Base-by-base conservation (phyloP, 2,888 invertebrate species). In the Clepsis dumicolana region DNA sequence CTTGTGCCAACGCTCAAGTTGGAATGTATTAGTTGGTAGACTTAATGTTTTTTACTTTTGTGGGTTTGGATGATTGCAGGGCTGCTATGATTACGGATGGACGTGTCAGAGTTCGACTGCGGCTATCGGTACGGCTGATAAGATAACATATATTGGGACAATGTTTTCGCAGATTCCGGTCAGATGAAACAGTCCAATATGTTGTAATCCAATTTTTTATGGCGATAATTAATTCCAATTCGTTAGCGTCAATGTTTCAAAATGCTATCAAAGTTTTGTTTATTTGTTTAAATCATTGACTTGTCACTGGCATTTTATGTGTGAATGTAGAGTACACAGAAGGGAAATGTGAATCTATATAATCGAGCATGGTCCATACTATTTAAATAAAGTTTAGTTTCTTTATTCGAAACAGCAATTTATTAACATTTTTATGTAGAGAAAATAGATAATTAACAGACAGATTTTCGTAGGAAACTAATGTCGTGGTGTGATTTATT, bases 91-190 rank as follows among this genome's bases (percentile, higher is more conserved):
- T 14, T 35, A n/a, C 54, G 0, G 41, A 29, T 25, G n/a, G n/a
- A 59, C 57, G 57, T 59, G 57, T 4, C 57, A 14, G 57, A 41
- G 41, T n/a, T 38, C 41, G 41, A 2, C 16, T 16, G 41, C 57
- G 41, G 38, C 41, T 41, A 59, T 59, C 57, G 24, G 14, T 25
- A 52, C 21, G 48, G 21, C 12, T 52, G 14, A 27, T 18, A 52
- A 52, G 14, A 27, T 18, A 52, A 52, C 25, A 25, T 21, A 16
- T 18, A 21, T 48, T 10, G 48, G 21, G 48, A 16, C 21, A 8
- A 21, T 4, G 21, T 48, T 48, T 21, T 48, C 48, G 3, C 12
- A 21, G 18, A 48, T 12, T 21, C 3, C 3, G 48, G 21, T 3
- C 21, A 21, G 18, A 16, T 5, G n/a, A n/a, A n/a, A 7, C 16